phyloP scores from a whole-genome alignment of 2,797 vertebrate species.

The Yasuhikotakia modesta region DNA sequence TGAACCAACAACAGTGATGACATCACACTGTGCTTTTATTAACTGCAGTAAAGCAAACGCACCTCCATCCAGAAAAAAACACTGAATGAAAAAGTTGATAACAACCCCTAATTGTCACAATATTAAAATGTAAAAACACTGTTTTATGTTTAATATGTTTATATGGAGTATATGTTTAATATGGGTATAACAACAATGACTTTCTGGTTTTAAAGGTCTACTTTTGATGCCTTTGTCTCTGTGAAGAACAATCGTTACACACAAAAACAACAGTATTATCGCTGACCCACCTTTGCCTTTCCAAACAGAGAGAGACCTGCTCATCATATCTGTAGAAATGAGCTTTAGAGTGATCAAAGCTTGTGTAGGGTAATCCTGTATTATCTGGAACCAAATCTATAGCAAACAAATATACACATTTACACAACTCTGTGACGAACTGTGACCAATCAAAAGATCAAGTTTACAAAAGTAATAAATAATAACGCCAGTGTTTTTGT shows the following conservation, averaged over 20 bases:
- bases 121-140: too few relatives aligned
- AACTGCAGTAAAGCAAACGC: too few relatives aligned
- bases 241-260: not conserved
- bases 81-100: too few relatives aligned
- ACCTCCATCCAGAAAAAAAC: too few relatives aligned
- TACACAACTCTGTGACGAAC: not conserved
- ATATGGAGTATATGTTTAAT: too few relatives aligned
- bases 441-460: not conserved
- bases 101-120: too few relatives aligned
- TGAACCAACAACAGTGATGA: not conserved
- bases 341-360: constrained; percentile 93
- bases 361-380: constrained; percentile 88
- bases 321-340: constrained; percentile 98
- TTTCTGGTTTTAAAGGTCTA: too few relatives aligned
- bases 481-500: not conserved
- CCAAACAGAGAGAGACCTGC: constrained; percentile 92
- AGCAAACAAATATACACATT: constrained; percentile 12
- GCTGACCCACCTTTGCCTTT: constrained; percentile 85
- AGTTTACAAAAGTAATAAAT: not conserved
- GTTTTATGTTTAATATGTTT: too few relatives aligned
- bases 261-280: not conserved
- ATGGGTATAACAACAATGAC: too few relatives aligned
- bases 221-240: not conserved
- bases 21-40: not conserved
- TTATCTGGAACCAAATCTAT: constrained; percentile 84